Percentiles rank a stretch among this genome's conserved stretches.
phyloP scores from a whole-genome alignment of 2,113 vertebrate species.

The Gasterosteus nipponicus region DNA sequence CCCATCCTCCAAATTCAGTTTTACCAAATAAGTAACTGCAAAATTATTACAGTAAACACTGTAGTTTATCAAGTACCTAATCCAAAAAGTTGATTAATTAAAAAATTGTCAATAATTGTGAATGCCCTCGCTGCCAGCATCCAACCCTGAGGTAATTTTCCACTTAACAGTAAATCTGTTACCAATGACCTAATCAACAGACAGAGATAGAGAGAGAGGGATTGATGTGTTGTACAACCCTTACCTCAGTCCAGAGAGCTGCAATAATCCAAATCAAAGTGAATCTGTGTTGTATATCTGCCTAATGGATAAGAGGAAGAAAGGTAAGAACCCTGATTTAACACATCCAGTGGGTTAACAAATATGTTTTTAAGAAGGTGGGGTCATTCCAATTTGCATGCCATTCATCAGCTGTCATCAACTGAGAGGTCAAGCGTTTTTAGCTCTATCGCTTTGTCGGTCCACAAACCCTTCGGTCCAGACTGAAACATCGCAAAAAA shows the following conservation, averaged over 20 bases:
- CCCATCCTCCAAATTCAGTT: not conserved
- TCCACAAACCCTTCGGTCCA: not conserved
- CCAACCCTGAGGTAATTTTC: conserved; percentile 72
- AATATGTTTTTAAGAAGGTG: not conserved
- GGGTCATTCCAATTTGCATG: not conserved
- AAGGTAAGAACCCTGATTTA: conserved; percentile 59
- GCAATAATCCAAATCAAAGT: not conserved
- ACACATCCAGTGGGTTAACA: not conserved
- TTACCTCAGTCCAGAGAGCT: not conserved
- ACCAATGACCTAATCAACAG: conserved; percentile 46
- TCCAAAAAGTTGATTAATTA: not conserved
- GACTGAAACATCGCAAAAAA: not conserved
- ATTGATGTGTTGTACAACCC: not conserved
- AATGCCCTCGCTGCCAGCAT: conserved; percentile 23
- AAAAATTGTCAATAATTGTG: conserved; percentile 43
- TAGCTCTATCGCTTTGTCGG: not conserved
- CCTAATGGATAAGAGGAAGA: conserved; percentile 71
- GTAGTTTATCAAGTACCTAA: conserved; percentile 14
- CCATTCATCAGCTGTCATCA: not conserved
- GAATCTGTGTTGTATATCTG: conserved; percentile 11
- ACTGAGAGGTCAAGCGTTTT: not conserved
- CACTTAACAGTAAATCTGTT: conserved; percentile 61
- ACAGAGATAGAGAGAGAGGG: conserved; percentile 14
- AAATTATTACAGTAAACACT: not conserved
- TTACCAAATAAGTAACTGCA: not conserved